A percentile compares a stretch with the other conserved stretches of the same genome.
Conservation (phyloP, 92 coral and sea anemone species). For the Ricordea florida region DNA sequence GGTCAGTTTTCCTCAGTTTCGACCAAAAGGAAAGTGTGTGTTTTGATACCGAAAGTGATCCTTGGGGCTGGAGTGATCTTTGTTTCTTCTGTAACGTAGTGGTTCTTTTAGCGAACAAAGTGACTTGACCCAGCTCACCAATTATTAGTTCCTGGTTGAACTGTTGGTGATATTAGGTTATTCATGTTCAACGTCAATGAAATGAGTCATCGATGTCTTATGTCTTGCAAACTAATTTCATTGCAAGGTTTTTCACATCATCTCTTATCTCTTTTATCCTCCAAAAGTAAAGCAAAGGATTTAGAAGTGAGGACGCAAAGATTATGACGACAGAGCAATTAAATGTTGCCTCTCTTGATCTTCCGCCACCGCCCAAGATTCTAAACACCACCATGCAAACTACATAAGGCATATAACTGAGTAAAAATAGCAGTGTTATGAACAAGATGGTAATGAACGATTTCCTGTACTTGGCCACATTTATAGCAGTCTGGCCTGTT, state of each 20-base stretch:
- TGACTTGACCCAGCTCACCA: no score
- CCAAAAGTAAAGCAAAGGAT: not conserved
- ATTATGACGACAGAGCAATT: not conserved
- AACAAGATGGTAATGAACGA: not conserved
- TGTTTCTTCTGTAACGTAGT: no score
- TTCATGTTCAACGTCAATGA: no score
- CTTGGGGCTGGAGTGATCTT: no score
- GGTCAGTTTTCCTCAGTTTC: no score
- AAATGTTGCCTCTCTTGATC: not conserved
- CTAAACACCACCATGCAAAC: not conserved
- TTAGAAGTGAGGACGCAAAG: not conserved
- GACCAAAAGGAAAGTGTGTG: no score
- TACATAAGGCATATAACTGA: not conserved
- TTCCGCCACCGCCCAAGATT: no score
- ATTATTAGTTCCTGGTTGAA: no score
- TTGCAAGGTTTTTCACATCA: not conserved
- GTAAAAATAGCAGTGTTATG: not conserved
- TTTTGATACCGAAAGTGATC: no score
- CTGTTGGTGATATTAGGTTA: no score
- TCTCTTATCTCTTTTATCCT: not conserved
- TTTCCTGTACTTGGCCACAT: not conserved
- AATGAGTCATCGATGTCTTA: no score
- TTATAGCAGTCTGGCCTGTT: not conserved
- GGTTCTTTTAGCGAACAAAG: no score
- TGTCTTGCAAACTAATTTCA: not conserved